A percentile compares a stretch with the other conserved stretches of the same genome.
These are phyloP conservation scores for Hydropsyche tenuis DNA, from an alignment of 1,140 invertebrate species.

Conservation along the genomic window DNA sequence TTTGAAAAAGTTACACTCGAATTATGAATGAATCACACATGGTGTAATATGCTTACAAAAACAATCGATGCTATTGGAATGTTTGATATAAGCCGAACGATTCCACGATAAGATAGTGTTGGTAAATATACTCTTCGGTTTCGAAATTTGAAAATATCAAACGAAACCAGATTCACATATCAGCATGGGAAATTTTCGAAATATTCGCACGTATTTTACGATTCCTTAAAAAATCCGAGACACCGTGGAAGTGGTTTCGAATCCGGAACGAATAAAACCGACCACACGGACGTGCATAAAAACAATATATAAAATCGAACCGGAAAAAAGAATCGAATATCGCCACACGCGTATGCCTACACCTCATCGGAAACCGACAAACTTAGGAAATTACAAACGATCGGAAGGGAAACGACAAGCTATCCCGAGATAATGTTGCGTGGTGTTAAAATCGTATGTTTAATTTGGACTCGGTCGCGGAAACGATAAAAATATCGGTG, in stretches of 20 bases:
- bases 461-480: slow-evolving; percentile 48
- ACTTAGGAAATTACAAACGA: background rate
- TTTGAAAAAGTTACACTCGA: background rate
- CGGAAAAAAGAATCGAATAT: background rate
- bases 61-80: too few relatives aligned
- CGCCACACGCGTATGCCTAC: background rate
- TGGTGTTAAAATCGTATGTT: background rate
- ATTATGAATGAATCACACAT: too few relatives aligned
- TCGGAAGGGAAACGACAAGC: slow-evolving; percentile 40
- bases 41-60: too few relatives aligned
- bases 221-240: background rate
- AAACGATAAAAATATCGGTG: slow-evolving; percentile 43
- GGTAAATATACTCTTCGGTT: too few relatives aligned
- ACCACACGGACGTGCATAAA: background rate
- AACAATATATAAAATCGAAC: slow-evolving; percentile 6
- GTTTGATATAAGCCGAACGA: too few relatives aligned
- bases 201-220: background rate
- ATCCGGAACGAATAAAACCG: background rate
- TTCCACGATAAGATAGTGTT: too few relatives aligned
- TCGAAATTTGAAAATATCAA: too few relatives aligned
- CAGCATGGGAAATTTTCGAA: too few relatives aligned
- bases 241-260: slow-evolving; percentile 6
- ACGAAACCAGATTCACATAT: too few relatives aligned
- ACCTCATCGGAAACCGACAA: background rate
- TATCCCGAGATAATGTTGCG: slow-evolving; percentile 48